Evolutionary conservation across 2,888 invertebrate genomes (phyloP), one percentile per base, ranked within the genome.

Genomic region (Caenorhabditis drosophilae): DNA sequence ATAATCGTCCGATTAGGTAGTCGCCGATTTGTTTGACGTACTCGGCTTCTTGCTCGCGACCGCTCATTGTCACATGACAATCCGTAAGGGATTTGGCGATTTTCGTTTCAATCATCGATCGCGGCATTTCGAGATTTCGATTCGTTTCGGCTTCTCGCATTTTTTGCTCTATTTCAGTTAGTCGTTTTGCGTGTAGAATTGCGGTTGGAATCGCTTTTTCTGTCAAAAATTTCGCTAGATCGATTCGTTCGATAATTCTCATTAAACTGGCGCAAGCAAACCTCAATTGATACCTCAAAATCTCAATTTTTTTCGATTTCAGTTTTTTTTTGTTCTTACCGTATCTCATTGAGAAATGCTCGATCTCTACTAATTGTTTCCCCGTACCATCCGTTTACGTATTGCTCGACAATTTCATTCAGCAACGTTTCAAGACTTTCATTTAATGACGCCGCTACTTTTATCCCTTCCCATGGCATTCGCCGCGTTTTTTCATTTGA

Each of bases 11-110:
- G 34, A 81, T 67, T 25, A 80, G 48, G 58, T 73, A 64, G 22
- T 82, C 82, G n/a, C 78, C 72, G 7, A 82, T 64, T 62, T 75
- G 70, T 49, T 73, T 42, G 15, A 81, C 48, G 44, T 81, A 81
- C n/a, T 76, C 68, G 3, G 63, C 55, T 46, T 77, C 75, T 38
- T 71, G 55, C 20, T 74, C 68, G 31, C 74, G 49, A n/a, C 77
- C 74, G 4, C 48, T 57, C 52, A 80, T 26, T n/a, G 76, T 75
- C 22, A 69, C 69, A 50, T 81, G 81, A 1, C 73, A 31, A 46
- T 79, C 79, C 0, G 56, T 41, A 26, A 75, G 53, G 23, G 56
- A 56, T 44, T 72, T 69, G 15, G 69, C 64, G 11, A 79, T 71
- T 46, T 68, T 51, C 4, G 61, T 42, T 55, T 79, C 79, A 4